These are phyloP conservation scores for Cotesia congregata DNA, from an alignment of 2,888 invertebrate species.

Conservation along the genomic window DNA sequence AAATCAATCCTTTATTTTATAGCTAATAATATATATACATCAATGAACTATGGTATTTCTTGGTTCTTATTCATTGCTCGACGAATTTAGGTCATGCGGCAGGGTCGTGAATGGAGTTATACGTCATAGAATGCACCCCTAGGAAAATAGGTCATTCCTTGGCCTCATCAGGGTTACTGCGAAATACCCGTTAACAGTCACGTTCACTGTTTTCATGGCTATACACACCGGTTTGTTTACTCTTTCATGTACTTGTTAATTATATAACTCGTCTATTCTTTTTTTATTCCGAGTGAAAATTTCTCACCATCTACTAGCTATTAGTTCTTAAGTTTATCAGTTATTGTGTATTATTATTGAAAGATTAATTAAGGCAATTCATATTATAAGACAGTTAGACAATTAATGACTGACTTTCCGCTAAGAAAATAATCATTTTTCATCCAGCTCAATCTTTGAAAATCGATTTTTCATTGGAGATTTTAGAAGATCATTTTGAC, in stretches of 20 bases:
- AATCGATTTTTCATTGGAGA: too few species aligned
- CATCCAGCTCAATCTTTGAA: too few species aligned
- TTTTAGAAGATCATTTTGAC: too few species aligned
- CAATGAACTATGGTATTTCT: constrained; percentile 67
- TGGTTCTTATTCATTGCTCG: constrained; percentile 48
- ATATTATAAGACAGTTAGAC: too few species aligned
- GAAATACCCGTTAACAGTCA: constrained; percentile 18
- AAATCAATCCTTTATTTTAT: neutral
- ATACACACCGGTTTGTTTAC: neutral
- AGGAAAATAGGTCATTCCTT: constrained; percentile 64
- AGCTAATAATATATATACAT: constrained; percentile 42
- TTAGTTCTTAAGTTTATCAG: too few species aligned
- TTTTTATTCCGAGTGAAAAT: neutral
- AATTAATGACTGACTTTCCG: too few species aligned
- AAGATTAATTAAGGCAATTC: too few species aligned
- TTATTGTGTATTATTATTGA: too few species aligned
- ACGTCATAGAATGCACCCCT: constrained; percentile 66
- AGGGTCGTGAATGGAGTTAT: constrained; percentile 67
- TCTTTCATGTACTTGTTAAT: neutral
- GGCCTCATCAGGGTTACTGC: constrained; percentile 45
- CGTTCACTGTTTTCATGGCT: constrained; percentile 21
- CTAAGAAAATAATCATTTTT: too few species aligned
- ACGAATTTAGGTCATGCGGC: constrained; percentile 60
- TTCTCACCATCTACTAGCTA: neutral
- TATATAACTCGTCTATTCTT: neutral